These are phyloP conservation scores for Crax fasciolata DNA, from an alignment of 2,797 vertebrate species.

Conservation along the genomic window DNA sequence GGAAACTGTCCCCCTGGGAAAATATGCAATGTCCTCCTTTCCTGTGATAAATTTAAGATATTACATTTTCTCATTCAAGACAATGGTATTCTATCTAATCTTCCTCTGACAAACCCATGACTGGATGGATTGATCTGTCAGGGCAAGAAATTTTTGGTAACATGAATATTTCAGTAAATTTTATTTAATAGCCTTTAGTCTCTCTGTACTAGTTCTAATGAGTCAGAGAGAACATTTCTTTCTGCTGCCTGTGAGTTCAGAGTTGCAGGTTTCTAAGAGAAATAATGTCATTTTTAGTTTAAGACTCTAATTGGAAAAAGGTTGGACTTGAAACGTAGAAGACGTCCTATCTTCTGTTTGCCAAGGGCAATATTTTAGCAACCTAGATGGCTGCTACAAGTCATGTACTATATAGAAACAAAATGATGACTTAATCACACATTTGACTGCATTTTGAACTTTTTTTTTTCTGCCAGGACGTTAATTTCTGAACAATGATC, in stretches of 20 bases:
- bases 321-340: not conserved
- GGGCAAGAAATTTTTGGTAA: not conserved
- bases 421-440: not conserved
- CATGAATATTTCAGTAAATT: not conserved
- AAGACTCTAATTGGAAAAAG: accelerated
- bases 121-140: not conserved
- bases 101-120: not conserved
- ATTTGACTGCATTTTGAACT: not conserved
- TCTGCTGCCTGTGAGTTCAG: not conserved
- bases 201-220: not conserved
- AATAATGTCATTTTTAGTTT: not conserved
- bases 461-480: not conserved
- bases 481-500: not conserved
- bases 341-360: not conserved
- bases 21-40: not conserved
- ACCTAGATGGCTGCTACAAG: not conserved
- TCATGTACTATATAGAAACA: not conserved
- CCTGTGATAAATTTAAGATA: not conserved
- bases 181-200: not conserved
- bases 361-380: not conserved
- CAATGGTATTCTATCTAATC: not conserved
- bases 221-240: not conserved
- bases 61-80: not conserved
- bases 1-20: not conserved
- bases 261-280: not conserved